Evolutionary conservation across 1,140 invertebrate genomes (phyloP).

Genomic region (Papilio aristodemus): DNA sequence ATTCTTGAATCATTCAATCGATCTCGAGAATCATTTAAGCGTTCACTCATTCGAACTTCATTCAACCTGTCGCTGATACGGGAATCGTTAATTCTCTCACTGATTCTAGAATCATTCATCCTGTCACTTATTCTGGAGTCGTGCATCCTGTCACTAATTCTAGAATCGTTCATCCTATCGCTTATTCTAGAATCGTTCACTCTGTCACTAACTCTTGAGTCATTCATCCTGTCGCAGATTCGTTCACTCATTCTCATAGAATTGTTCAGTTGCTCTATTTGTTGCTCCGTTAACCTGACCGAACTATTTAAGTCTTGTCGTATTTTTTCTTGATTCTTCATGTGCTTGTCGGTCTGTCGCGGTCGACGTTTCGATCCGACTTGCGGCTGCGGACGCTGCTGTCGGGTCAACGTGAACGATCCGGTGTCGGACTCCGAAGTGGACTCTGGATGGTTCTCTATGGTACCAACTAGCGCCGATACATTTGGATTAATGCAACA

Average conservation of each 20-base stretch:
- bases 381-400: conserved; percentile 69
- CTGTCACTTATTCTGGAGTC: conserved; percentile 35
- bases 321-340: conserved; percentile 57
- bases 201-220: conserved; percentile 41
- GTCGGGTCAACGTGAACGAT: conserved; percentile 66
- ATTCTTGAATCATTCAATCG: conserved; percentile 44
- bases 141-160: conserved; percentile 40
- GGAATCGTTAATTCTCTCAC: conserved; percentile 44
- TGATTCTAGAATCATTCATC: conserved; percentile 44
- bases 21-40: conserved; percentile 43
- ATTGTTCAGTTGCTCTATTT: conserved; percentile 66
- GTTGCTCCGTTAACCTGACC: conserved; percentile 61
- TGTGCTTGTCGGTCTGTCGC: conserved; percentile 56
- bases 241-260: conserved; percentile 58
- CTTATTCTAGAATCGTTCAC: conserved; percentile 44
- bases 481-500: conserved; percentile 74
- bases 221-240: conserved; percentile 47
- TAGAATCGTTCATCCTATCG: neutral
- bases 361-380: conserved; percentile 67
- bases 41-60: conserved; percentile 36
- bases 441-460: conserved; percentile 75
- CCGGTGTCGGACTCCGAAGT: conserved; percentile 76
- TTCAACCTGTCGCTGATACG: conserved; percentile 43
- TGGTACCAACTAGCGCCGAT: conserved; percentile 73
- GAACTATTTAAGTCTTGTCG: conserved; percentile 57